Conservation (phyloP, 2,888 invertebrate species). For the Neoascia interrupta region DNA sequence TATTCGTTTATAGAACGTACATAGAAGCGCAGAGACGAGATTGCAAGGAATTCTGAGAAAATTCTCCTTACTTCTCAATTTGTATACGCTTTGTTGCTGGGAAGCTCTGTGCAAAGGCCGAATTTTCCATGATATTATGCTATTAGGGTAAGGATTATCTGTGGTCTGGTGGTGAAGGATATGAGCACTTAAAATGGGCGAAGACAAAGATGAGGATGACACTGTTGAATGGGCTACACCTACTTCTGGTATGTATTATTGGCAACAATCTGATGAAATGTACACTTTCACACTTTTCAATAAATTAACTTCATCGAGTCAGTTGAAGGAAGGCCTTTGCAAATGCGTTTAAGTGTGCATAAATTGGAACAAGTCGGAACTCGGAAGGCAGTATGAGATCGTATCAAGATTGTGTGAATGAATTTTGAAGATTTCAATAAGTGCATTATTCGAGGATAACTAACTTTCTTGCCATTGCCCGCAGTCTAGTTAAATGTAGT, state of each 20-base stretch:
- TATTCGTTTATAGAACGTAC: not conserved
- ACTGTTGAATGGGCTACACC: slow-evolving; percentile 19
- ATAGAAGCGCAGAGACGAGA: not conserved
- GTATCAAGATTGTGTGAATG: too few relatives aligned
- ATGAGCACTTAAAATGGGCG: slow-evolving; percentile 13
- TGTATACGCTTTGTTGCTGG: slow-evolving; percentile 15
- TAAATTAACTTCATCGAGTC: slow-evolving; percentile 14
- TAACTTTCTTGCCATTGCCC: too few relatives aligned
- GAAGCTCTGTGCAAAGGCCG: slow-evolving; percentile 30
- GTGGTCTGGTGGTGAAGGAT: slow-evolving; percentile 22
- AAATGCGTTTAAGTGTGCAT: too few relatives aligned
- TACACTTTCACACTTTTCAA: slow-evolving; percentile 26
- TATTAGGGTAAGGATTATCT: slow-evolving; percentile 63
- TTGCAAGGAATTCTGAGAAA: slow-evolving; percentile 49
- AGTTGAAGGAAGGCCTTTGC: not conserved
- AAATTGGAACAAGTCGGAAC: too few relatives aligned
- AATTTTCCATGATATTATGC: slow-evolving; percentile 45
- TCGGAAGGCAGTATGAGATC: too few relatives aligned
- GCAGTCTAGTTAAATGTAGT: too few relatives aligned
- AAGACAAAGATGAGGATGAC: slow-evolving; percentile 19
- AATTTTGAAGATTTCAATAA: too few relatives aligned
- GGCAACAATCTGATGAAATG: slow-evolving; percentile 44
- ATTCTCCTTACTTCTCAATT: slow-evolving; percentile 9
- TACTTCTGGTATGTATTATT: slow-evolving; percentile 2
- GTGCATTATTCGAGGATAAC: too few relatives aligned